A percentile compares a stretch with the other conserved stretches of the same genome.
These are phyloP conservation scores for Trichomalopsis sarcophagae DNA, from an alignment of 1,140 invertebrate genomes.

Conservation along the genomic window DNA sequence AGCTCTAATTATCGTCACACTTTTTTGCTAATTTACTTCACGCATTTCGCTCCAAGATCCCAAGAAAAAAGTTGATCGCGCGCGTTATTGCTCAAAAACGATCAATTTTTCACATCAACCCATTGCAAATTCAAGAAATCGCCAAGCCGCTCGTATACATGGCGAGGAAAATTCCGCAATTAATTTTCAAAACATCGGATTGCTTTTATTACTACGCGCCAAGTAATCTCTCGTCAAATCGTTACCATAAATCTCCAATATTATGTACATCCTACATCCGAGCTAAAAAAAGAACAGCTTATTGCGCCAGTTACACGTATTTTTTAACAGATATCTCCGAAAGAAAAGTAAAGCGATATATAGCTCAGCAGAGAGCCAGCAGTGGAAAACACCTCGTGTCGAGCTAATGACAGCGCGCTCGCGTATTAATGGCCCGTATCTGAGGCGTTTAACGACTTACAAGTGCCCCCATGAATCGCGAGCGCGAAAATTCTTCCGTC, in stretches of 20 bases:
- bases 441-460: conserved; percentile 13
- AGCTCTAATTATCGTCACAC: neutral
- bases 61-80: neutral
- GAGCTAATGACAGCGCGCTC: conserved; percentile 18
- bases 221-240: neutral
- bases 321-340: neutral
- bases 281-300: neutral
- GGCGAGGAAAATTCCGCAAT: conserved; percentile 21
- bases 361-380: no score
- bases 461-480: conserved; percentile 2
- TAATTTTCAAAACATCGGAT: neutral
- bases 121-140: conserved; percentile 9
- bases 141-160: neutral
- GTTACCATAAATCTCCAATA: conserved; percentile 13
- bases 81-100: conserved; percentile 16
- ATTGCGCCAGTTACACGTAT: neutral
- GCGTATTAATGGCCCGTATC: conserved; percentile 25
- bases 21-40: neutral
- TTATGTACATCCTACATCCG: conserved; percentile 9
- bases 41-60: neutral
- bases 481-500: conserved; percentile 25
- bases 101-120: conserved; percentile 19
- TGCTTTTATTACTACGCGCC: conserved; percentile 5
- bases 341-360: conserved; percentile 5
- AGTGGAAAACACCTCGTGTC: neutral